These are phyloP conservation scores for Camponotus floridanus DNA, from an alignment of 1,140 invertebrate genomes.

Conservation along the genomic window DNA sequence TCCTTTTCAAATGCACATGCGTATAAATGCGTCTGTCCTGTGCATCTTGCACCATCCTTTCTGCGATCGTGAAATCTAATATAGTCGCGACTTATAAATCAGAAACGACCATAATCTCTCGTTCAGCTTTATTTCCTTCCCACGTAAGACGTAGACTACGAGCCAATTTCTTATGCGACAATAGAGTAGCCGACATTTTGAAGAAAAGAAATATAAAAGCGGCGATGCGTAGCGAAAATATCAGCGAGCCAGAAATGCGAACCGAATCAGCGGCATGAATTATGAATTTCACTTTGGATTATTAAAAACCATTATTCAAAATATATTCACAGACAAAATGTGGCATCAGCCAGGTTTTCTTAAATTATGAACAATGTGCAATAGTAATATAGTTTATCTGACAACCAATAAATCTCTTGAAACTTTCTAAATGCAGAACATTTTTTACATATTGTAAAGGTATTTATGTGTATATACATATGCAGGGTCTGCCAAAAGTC, in stretches of 20 bases:
- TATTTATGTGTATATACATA: too few relatives aligned
- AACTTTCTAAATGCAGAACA: not conserved
- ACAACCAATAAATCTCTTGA: constrained; percentile 19
- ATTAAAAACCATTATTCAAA: constrained; percentile 72
- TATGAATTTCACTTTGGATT: constrained; percentile 61
- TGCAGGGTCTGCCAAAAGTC: too few relatives aligned
- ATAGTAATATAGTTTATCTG: constrained; percentile 10
- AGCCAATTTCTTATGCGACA: constrained; percentile 39
- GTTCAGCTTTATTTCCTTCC: constrained; percentile 45
- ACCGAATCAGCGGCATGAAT: constrained; percentile 60
- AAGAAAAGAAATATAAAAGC: constrained; percentile 47
- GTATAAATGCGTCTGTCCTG: not conserved
- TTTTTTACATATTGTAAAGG: not conserved
- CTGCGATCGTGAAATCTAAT: constrained; percentile 44
- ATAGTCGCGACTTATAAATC: constrained; percentile 47
- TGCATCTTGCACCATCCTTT: constrained; percentile 30
- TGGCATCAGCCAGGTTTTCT: constrained; percentile 47
- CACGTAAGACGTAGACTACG: not conserved
- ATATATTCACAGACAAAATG: constrained; percentile 16
- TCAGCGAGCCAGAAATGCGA: constrained; percentile 48
- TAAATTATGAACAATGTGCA: constrained; percentile 42
- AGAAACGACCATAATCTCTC: constrained; percentile 46
- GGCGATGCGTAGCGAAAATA: constrained; percentile 58
- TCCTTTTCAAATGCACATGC: not conserved
- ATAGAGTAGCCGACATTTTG: not conserved